phyloP scores from a whole-genome alignment of 2,888 invertebrate species.

The Callinectes sapidus region DNA sequence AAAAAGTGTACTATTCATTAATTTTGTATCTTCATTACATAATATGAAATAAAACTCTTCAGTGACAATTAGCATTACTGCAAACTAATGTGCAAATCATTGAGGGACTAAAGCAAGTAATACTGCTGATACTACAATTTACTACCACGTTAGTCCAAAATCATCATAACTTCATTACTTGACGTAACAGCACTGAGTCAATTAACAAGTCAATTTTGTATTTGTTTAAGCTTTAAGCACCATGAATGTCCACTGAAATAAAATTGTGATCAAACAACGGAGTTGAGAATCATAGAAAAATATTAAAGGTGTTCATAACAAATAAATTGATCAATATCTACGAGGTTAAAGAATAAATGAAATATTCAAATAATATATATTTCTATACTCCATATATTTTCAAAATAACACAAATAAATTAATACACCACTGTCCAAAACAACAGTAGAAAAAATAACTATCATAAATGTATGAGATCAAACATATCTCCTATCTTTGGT shows the following conservation, averaged over 20 bases:
- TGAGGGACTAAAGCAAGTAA: not conserved
- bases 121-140: not conserved
- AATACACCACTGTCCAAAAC: conserved; percentile 59
- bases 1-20: not conserved
- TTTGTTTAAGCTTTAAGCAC: not conserved
- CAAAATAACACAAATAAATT: conserved; percentile 62
- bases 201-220: not conserved
- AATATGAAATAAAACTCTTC: not conserved
- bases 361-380: conserved; percentile 64
- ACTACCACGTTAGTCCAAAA: not conserved
- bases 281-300: not conserved
- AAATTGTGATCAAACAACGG: not conserved
- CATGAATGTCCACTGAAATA: not conserved
- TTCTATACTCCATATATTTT: conserved; percentile 59
- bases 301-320: not conserved
- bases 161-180: not conserved
- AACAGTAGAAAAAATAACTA: conserved; percentile 63
- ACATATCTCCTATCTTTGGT: conserved; percentile 64
- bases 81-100: not conserved
- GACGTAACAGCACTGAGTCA: not conserved
- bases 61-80: conserved; percentile 1
- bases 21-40: not conserved
- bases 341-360: conserved; percentile 41
- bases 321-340: conserved; percentile 19
- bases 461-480: conserved; percentile 58